Percentiles rank a stretch among this genome's conserved stretches.
These are phyloP conservation scores for Orchestes rusci DNA, from an alignment of 2,888 invertebrate species.

Conservation along the genomic window DNA sequence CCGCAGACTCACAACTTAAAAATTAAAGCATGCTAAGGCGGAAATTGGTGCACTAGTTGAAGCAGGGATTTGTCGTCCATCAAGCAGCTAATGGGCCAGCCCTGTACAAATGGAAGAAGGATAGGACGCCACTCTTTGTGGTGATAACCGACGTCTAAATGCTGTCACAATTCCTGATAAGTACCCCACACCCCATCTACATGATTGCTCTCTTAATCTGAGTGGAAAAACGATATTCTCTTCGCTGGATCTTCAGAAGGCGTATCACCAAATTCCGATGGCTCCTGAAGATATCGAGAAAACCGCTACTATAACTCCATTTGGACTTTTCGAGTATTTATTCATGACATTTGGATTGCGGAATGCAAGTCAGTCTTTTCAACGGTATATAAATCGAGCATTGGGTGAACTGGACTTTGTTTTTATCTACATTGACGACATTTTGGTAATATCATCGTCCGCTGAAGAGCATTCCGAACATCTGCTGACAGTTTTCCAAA, in stretches of 20 bases:
- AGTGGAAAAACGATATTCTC: background rate
- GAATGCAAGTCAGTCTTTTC: slow-evolving; percentile 7
- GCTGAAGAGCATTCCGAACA: slow-evolving; percentile 5
- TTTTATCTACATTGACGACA: slow-evolving; percentile 13
- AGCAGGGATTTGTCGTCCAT: slow-evolving; percentile 6
- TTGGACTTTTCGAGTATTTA: slow-evolving; percentile 11
- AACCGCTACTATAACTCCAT: slow-evolving; percentile 7
- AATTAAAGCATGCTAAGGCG: slow-evolving; percentile 9
- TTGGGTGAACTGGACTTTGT: slow-evolving; percentile 10
- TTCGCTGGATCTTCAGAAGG: slow-evolving; percentile 1
- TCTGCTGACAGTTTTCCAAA: slow-evolving; percentile 10
- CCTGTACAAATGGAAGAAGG: slow-evolving; percentile 1
- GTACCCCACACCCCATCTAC: background rate
- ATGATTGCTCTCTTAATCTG: background rate
- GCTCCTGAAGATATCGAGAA: slow-evolving; percentile 3
- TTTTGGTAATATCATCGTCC: slow-evolving; percentile 5
- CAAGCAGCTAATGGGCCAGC: slow-evolving; percentile 12
- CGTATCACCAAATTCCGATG: slow-evolving; percentile 9
- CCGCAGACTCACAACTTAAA: slow-evolving; percentile 10
- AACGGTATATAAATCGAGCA: slow-evolving; percentile 9
- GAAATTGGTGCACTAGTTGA: slow-evolving; percentile 9
- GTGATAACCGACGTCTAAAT: slow-evolving; percentile 25
- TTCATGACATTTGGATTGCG: slow-evolving; percentile 9
- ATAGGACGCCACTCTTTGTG: background rate
- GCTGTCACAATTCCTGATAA: slow-evolving; percentile 3